Base-by-base conservation (phyloP, 2,888 invertebrate genomes). In the Galeopsomyia nigrocyanea region DNA sequence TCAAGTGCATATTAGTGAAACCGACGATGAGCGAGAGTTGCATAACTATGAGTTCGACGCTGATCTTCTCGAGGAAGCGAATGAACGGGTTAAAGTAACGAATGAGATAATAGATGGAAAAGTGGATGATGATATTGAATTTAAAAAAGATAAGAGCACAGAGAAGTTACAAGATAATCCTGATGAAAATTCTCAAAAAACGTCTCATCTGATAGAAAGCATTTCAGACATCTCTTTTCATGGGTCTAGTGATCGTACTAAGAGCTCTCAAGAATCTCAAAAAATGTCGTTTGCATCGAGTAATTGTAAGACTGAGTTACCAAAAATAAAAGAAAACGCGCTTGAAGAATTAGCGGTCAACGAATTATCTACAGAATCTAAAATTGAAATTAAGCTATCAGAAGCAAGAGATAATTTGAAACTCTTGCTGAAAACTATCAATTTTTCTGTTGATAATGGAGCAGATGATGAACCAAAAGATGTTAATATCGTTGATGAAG, bases 361-460 rank as follows among this genome's bases (percentile, higher is more conserved):
- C 3, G 68, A 57, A 19, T 6, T n/a, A 1, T 73, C 72, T 2
- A 73, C 68, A 17, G 68, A 68, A 17, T 73, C 64, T n/a, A 73
- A 60, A 26, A 68, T 73, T n/a, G 64, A 68, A 26, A 68, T 55
- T 16, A 63, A 55, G 21, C n/a, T 73, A 14, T 56, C 58, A 0
- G 64, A 73, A 22, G 68, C 64, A 3, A 46, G 66, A 13, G 66
- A 19, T 10, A 73, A 50, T 62, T 47, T 73, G 1, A 51, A 65
- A 46, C 57, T 10, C 16, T 56, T 69, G 21, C 57, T 67, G 57
- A 67, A 17, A 51, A 57, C n/a, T 6, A 68, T 68, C 5, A 66
- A 71, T 13, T 16, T 39, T 6, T 19, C 16, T 2, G 53, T 47
- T 63, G 51, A 49, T 17, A 31, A 46, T 57, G 3, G 13, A 0